phyloP scores from a whole-genome alignment of 1,140 invertebrate species.

The Achroia grisella region DNA sequence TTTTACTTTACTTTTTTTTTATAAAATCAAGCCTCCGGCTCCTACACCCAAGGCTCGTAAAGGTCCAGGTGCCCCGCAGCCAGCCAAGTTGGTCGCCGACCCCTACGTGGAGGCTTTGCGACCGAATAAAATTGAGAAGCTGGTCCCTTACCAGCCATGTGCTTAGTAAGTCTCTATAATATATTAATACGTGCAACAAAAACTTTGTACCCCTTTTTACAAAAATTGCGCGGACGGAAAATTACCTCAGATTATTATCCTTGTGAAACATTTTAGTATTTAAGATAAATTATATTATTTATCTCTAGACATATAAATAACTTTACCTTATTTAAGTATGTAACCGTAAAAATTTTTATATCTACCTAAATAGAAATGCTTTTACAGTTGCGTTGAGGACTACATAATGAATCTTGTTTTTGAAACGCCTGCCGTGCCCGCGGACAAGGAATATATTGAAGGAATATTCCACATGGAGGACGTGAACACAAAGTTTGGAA shows the following conservation, averaged over 20 bases:
- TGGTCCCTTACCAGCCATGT: constrained; percentile 58
- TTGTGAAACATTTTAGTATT: too few relatives aligned
- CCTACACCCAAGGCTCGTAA: constrained; percentile 54
- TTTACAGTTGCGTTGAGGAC: constrained; percentile 57
- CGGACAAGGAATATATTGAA: constrained; percentile 47
- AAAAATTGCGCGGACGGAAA: too few relatives aligned
- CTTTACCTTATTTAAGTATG: too few relatives aligned
- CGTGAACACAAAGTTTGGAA: constrained; percentile 60
- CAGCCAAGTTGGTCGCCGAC: constrained; percentile 50
- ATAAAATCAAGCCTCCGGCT: constrained; percentile 42
- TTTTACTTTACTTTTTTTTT: constrained; percentile 4
- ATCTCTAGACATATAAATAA: too few relatives aligned
- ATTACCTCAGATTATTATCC: too few relatives aligned
- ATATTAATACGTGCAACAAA: too few relatives aligned
- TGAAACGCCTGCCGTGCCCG: constrained; percentile 52
- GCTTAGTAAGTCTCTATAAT: constrained; percentile 47
- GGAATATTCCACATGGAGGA: constrained; percentile 54
- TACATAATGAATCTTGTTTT: constrained; percentile 65
- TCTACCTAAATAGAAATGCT: background rate
- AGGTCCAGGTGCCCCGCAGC: constrained; percentile 16
- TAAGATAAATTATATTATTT: too few relatives aligned
- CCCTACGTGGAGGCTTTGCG: constrained; percentile 43
- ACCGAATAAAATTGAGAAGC: constrained; percentile 56
- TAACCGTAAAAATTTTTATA: too few relatives aligned
- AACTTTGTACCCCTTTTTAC: too few relatives aligned